A percentile compares a stretch with the other conserved stretches of the same genome.
phyloP scores from a whole-genome alignment of 2,797 vertebrate species.

The Hoplostethus mediterraneus region DNA sequence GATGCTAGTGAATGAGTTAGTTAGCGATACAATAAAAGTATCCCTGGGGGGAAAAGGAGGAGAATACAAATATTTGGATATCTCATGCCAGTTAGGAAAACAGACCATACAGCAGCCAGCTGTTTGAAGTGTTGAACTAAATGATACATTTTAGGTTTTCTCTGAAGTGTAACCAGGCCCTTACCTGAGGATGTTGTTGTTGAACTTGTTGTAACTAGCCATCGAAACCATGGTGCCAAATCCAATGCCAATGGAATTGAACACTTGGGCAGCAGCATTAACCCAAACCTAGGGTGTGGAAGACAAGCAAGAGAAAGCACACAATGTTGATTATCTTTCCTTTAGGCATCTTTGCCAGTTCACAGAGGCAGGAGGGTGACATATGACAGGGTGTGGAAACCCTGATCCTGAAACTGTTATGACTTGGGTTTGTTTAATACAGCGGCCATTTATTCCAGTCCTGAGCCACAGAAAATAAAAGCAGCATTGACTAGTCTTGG shows the following conservation, averaged over 20 bases:
- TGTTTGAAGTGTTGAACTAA: background rate
- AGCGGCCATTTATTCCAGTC: too few species aligned
- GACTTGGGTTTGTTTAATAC: too few species aligned
- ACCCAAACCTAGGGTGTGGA: conserved; percentile 80
- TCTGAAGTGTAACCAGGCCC: background rate
- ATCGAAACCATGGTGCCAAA: conserved; percentile 85
- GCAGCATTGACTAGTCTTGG: too few species aligned
- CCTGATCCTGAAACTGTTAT: too few species aligned
- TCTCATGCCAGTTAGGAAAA: background rate
- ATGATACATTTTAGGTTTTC: too few species aligned
- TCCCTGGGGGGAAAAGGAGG: conserved; percentile 71
- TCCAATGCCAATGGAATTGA: conserved; percentile 85
- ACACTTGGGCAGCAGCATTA: conserved; percentile 85
- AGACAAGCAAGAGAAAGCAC: conserved; percentile 1
- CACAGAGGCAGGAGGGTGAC: too few species aligned
- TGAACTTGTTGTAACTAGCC: conserved; percentile 87
- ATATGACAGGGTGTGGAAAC: too few species aligned
- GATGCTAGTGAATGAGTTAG: conserved; percentile 84
- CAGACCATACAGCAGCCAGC: background rate
- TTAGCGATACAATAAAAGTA: conserved; percentile 76
- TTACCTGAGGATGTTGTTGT: conserved; percentile 85
- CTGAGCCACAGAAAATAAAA: too few species aligned
- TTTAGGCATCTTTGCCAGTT: too few species aligned
- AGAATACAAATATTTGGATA: background rate
- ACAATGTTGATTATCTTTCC: too few species aligned